A percentile compares a stretch with the other conserved stretches of the same genome.
Evolutionary conservation across 2,888 invertebrate species (phyloP).

Genomic region (Pyralis farinalis): DNA sequence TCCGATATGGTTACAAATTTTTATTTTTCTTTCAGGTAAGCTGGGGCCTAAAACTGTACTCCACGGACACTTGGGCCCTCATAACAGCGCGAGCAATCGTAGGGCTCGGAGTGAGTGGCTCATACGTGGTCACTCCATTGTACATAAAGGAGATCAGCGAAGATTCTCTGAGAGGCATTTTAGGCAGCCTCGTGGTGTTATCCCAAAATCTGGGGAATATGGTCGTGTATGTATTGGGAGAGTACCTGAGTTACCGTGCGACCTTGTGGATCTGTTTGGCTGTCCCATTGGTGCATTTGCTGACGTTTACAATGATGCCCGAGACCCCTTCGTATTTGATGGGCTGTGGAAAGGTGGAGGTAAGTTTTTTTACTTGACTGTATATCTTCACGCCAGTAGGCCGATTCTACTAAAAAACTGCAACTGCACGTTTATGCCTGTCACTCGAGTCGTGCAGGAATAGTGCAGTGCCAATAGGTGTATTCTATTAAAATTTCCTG

Average conservation of each 20-base stretch:
- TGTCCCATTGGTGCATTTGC: conserved; percentile 59
- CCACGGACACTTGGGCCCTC: conserved; percentile 65
- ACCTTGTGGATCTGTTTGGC: conserved; percentile 63
- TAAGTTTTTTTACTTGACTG: too few relatives aligned
- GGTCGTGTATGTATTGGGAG: conserved; percentile 60
- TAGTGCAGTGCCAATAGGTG: too few relatives aligned
- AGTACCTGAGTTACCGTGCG: conserved; percentile 60
- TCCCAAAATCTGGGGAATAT: conserved; percentile 69
- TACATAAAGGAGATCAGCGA: conserved; percentile 75
- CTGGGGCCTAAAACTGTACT: conserved; percentile 65
- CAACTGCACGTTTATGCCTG: too few relatives aligned
- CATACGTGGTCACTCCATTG: conserved; percentile 67
- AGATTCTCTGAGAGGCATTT: conserved; percentile 61
- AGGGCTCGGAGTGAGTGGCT: conserved; percentile 63
- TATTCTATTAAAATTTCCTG: too few relatives aligned
- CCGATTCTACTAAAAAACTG: too few relatives aligned
- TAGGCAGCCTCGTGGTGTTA: conserved; percentile 63
- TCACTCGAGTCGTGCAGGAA: too few relatives aligned
- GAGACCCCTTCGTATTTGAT: conserved; percentile 68
- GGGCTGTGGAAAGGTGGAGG: conserved; percentile 66
- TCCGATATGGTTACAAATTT: too few relatives aligned
- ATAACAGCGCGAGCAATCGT: conserved; percentile 64
- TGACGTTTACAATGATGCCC: conserved; percentile 64
- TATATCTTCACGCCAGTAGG: too few relatives aligned
- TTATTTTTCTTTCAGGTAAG: conserved; percentile 49